These are phyloP conservation scores for Hydractinia symbiolongicarpus DNA, from an alignment of 30 jellyfish, hydroid and myxozoan genomes.

Conservation along the genomic window DNA sequence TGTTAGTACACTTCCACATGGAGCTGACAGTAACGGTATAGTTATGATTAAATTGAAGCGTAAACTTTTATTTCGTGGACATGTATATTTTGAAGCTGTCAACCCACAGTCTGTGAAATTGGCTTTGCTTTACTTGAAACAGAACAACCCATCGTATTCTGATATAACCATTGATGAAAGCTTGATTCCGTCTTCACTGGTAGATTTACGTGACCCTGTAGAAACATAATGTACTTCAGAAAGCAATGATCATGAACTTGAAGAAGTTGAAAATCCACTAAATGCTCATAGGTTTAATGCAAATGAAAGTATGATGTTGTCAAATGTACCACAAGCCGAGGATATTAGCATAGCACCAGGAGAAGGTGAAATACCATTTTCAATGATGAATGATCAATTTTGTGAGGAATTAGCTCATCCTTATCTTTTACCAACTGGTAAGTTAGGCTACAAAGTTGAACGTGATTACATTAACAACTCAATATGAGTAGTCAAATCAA, in stretches of 20 bases:
- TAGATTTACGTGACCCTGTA: neutral
- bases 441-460: slow-evolving; percentile 8
- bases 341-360: slow-evolving; percentile 26
- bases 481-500: slow-evolving; percentile 15
- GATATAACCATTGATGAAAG: neutral
- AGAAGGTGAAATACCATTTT: slow-evolving; percentile 6
- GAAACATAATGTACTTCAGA: neutral
- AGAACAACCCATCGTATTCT: slow-evolving; percentile 4
- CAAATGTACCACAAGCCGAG: neutral
- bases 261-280: too few species aligned
- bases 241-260: too few species aligned
- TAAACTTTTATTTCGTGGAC: neutral
- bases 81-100: neutral
- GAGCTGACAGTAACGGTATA: slow-evolving; percentile 17
- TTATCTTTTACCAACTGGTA: slow-evolving; percentile 22
- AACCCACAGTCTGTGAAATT: slow-evolving; percentile 7
- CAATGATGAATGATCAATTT: slow-evolving; percentile 11
- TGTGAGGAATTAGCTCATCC: slow-evolving; percentile 35
- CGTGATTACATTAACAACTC: slow-evolving; percentile 19
- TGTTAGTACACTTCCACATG: neutral
- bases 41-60: slow-evolving; percentile 1
- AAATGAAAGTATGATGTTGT: too few species aligned
- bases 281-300: too few species aligned
- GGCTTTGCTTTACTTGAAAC: slow-evolving; percentile 17
- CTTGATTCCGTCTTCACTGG: neutral